A percentile compares a stretch with the other conserved stretches of the same genome.
These are phyloP conservation scores for Oxyscelio sp. DNA, from an alignment of 2,888 invertebrate species.

Conservation along the genomic window DNA sequence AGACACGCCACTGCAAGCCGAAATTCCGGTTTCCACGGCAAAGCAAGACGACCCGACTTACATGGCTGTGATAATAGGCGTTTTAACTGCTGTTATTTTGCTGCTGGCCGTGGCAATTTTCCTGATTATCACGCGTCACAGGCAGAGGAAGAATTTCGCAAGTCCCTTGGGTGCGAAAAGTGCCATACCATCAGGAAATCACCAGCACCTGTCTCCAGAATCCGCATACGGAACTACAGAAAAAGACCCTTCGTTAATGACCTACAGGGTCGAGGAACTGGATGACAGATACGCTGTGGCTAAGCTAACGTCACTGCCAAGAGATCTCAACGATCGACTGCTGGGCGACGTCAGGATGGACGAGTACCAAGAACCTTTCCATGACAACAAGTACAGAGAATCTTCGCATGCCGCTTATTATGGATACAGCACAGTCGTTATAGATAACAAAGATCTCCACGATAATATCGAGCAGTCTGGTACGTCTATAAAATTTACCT, in stretches of 20 bases:
- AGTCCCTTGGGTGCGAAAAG: constrained; percentile 89
- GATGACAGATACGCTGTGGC: constrained; percentile 89
- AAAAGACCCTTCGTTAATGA: constrained; percentile 89
- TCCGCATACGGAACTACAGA: constrained; percentile 89
- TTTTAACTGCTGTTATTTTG: constrained; percentile 90
- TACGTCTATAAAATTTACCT: constrained; percentile 73
- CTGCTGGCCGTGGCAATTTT: constrained; percentile 90
- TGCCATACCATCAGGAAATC: constrained; percentile 87
- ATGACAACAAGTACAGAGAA: constrained; percentile 87
- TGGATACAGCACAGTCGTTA: constrained; percentile 88
- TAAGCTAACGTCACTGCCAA: constrained; percentile 86
- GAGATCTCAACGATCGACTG: constrained; percentile 87
- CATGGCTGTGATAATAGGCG: constrained; percentile 90
- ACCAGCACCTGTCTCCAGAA: constrained; percentile 89
- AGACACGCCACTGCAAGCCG: constrained; percentile 81
- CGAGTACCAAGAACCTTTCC: constrained; percentile 88
- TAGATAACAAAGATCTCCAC: constrained; percentile 88
- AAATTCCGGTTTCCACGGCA: constrained; percentile 88
- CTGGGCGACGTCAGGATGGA: constrained; percentile 87
- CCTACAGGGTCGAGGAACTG: constrained; percentile 90
- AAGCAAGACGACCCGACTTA: constrained; percentile 89
- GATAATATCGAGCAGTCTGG: constrained; percentile 88
- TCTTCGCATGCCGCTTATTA: constrained; percentile 87
- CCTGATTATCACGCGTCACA: constrained; percentile 89
- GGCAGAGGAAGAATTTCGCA: constrained; percentile 89